Evolutionary conservation across 2,888 invertebrate species (phyloP).

Genomic region (Agriopis leucophaearia): DNA sequence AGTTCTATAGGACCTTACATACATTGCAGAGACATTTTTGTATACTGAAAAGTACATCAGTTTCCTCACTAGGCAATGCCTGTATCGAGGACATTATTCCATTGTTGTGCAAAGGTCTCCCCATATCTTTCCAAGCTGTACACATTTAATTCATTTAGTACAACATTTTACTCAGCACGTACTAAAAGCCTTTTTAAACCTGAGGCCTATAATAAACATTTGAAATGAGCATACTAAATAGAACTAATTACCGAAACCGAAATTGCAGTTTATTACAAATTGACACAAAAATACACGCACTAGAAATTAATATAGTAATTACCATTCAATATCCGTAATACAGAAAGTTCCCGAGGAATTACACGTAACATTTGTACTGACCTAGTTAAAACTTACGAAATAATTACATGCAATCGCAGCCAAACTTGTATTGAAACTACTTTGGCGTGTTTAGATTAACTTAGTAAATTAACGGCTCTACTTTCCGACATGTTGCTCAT

Average conservation of each 20-base stretch:
- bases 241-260: not conserved
- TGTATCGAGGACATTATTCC: no score
- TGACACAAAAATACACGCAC: slow-evolving; percentile 3
- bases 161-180: no score
- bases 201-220: not conserved
- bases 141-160: no score
- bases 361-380: slow-evolving; percentile 37
- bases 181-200: no score
- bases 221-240: not conserved
- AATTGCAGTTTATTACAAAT: not conserved
- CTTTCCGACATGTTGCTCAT: slow-evolving; percentile 37
- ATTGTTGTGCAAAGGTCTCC: no score
- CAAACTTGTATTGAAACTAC: slow-evolving; percentile 37
- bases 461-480: slow-evolving; percentile 47
- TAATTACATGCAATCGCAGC: slow-evolving; percentile 44
- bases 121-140: no score
- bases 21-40: no score
- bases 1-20: no score
- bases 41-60: no score
- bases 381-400: slow-evolving; percentile 46
- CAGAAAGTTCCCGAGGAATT: slow-evolving; percentile 30
- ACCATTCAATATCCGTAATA: slow-evolving; percentile 32
- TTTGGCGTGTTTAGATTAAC: slow-evolving; percentile 43
- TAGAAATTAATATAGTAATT: slow-evolving; percentile 20
- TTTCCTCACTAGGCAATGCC: no score